Evolutionary conservation across 2,888 invertebrate species (phyloP), one percentile per base, ranked within the genome.

Genomic region (Octonoba sinensis): DNA sequence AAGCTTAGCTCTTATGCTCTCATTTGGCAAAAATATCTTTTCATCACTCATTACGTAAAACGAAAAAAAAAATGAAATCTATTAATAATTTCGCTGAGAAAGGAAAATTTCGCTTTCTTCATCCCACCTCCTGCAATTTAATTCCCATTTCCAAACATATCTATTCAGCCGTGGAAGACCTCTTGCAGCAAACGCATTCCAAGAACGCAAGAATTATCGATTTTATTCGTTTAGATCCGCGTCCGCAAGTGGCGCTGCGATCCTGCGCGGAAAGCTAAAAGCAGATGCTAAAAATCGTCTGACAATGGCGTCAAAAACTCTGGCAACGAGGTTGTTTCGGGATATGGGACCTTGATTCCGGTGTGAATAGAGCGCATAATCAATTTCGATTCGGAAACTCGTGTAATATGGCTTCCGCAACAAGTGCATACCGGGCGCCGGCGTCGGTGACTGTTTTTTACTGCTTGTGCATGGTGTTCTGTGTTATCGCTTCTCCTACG

Each of bases 271-370:
- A 36, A 36, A 36, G 72, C 51, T 60, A 49, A 71, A 60, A 69
- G 51, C 44, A 22, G 69, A 36, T 51, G 59, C 51, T 66, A 51
- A 66, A 75, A 67, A 60, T 75, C 51, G 6, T 75, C 49, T 51
- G 46, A 49, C 66, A 57, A 64, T 67, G 67, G 67, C 59, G 75
- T 59, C 67, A 66, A 59, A 67, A 75, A 59, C 57, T 27, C 74
- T 66, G 57, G 66, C 49, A 18, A 59, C 59, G 67, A 66, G 59
- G 44, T 49, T 66, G 66, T 49, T n/a, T 59, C 27, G 24, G 56
- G 59, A 67, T 67, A 75, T 67, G 75, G 51, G 46, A 57, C n/a
- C 46, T 56, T 51, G 75, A 75, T 59, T 67, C 46, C n/a, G 47
- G n/a, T 13, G 15, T 15, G 20, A 22, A 57, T 16, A 24, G 2